These are phyloP conservation scores for Eurystomus glaucurus DNA, from an alignment of 2,797 vertebrate species.

Conservation along the genomic window DNA sequence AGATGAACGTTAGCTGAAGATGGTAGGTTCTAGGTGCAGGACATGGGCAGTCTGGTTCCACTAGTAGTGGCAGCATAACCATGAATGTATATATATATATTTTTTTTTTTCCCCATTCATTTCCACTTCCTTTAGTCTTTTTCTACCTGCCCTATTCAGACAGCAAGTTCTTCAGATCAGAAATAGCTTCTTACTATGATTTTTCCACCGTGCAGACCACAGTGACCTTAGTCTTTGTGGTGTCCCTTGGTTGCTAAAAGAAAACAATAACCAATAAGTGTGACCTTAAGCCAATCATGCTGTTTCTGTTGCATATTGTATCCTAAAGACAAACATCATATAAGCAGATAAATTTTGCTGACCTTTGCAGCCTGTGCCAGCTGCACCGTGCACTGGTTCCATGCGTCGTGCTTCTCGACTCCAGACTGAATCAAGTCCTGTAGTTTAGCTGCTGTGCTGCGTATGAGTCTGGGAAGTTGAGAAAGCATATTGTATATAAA, in stretches of 20 bases:
- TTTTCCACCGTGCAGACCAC: not conserved
- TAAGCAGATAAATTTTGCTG: conserved; percentile 14
- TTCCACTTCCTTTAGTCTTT: not conserved
- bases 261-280: not conserved
- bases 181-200: not conserved
- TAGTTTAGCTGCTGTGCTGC: conserved; percentile 70
- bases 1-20: not conserved
- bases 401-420: conserved; percentile 68
- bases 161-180: not conserved
- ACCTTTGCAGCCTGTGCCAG: conserved; percentile 82
- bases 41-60: not conserved
- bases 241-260: not conserved
- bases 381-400: conserved; percentile 82
- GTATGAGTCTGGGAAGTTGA: conserved; percentile 73
- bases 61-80: not conserved
- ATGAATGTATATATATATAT: not conserved
- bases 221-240: not conserved
- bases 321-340: not conserved
- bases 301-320: not conserved
- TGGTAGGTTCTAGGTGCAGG: not conserved
- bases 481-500: not conserved
- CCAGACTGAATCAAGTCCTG: conserved; percentile 76
- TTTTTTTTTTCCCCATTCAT: not conserved
- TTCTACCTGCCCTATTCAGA: not conserved
- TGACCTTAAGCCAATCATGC: not conserved